phyloP scores from a whole-genome alignment of 2,888 invertebrate species.

The Lacanobia oleracea region DNA sequence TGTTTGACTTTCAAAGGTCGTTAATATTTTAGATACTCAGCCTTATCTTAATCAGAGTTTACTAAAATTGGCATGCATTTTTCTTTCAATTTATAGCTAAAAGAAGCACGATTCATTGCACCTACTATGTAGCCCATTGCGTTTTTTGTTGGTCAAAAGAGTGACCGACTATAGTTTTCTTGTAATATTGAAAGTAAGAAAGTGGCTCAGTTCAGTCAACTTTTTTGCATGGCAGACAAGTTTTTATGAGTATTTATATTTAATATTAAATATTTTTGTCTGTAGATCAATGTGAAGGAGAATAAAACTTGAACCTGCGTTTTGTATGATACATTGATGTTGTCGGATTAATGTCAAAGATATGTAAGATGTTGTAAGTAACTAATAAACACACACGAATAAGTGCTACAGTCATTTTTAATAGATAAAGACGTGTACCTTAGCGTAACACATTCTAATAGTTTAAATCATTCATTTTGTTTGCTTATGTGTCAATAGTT shows the following conservation, averaged over 20 bases:
- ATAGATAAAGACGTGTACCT: background rate
- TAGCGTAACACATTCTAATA: background rate
- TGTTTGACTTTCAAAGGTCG: background rate
- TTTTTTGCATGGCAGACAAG: conserved; percentile 39
- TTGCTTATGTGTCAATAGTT: too few relatives aligned
- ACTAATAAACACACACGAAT: background rate
- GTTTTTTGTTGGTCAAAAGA: conserved; percentile 66
- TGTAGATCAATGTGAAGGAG: conserved; percentile 13
- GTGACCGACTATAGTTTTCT: conserved; percentile 44
- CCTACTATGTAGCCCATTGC: conserved; percentile 25
- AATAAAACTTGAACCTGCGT: conserved; percentile 8
- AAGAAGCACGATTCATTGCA: conserved; percentile 5
- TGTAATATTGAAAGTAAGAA: conserved; percentile 65
- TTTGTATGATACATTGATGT: background rate
- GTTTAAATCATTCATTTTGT: background rate
- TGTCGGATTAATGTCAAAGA: conserved; percentile 8
- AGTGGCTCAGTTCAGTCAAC: conserved; percentile 55
- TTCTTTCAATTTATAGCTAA: too few relatives aligned
- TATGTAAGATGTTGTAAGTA: background rate
- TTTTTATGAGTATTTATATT: conserved; percentile 44
- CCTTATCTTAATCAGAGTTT: background rate
- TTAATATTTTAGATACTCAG: background rate
- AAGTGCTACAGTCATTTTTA: background rate
- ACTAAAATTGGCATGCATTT: background rate
- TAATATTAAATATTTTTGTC: conserved; percentile 10